Percentiles rank a stretch among this genome's conserved stretches.
Conservation (phyloP, 1,140 invertebrate species). For the Tribolium castaneum region DNA sequence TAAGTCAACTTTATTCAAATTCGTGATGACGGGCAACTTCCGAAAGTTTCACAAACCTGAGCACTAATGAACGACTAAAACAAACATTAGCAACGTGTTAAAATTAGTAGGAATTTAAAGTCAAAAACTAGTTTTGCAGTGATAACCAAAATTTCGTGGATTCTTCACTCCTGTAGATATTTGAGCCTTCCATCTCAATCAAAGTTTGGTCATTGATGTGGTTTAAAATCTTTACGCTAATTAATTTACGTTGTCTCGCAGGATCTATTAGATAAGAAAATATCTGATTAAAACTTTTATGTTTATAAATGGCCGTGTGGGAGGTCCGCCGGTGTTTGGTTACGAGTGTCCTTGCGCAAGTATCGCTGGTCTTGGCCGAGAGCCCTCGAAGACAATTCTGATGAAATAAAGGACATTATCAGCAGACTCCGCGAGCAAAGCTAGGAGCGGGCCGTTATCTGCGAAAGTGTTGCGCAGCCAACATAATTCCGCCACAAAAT, state of each 20-base stretch:
- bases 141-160: neutral
- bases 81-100: no score
- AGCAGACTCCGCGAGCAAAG: slow-evolving; percentile 13
- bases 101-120: no score
- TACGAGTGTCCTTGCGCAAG: neutral
- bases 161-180: neutral
- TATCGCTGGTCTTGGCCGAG: neutral
- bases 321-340: neutral
- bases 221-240: neutral
- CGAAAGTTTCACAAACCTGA: no score
- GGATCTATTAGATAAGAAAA: neutral
- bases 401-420: slow-evolving; percentile 27
- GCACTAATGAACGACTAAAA: no score
- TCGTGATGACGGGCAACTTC: no score
- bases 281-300: neutral
- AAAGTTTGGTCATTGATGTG: neutral
- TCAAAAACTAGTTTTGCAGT: no score
- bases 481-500: slow-evolving; percentile 40
- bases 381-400: neutral
- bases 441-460: slow-evolving; percentile 2
- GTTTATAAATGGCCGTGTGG: neutral
- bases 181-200: neutral
- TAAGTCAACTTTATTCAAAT: no score
- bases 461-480: slow-evolving; percentile 19
- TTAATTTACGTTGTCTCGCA: neutral